These are phyloP conservation scores for Macquaria australasica DNA, from an alignment of 2,113 vertebrate genomes.

Conservation along the genomic window DNA sequence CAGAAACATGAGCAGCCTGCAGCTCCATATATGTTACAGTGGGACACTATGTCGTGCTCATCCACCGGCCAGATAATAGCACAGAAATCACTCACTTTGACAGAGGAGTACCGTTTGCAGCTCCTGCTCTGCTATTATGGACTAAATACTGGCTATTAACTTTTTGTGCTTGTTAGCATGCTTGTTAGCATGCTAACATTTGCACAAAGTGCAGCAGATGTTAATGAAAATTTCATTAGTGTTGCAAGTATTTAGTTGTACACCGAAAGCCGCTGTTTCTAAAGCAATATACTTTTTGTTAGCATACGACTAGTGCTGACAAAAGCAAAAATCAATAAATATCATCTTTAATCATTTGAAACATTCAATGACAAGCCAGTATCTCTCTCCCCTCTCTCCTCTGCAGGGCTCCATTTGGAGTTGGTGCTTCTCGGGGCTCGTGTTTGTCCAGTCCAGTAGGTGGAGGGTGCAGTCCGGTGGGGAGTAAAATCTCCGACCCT, in stretches of 20 bases:
- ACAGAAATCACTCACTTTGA: conserved; percentile 54
- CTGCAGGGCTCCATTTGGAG: conserved; percentile 90
- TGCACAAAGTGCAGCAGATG: neutral
- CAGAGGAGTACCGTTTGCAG: conserved; percentile 26
- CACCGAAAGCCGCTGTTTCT: neutral
- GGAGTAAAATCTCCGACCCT: conserved; percentile 70
- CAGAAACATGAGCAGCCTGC: conserved; percentile 61
- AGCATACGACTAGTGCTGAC: neutral
- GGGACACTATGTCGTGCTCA: conserved; percentile 46
- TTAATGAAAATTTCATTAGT: neutral
- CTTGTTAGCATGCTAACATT: neutral
- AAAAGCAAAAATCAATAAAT: neutral
- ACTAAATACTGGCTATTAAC: conserved; percentile 31
- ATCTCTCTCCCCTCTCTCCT: conserved; percentile 7
- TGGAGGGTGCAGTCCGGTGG: conserved; percentile 58
- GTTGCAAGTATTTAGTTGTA: too few relatives aligned
- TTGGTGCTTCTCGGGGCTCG: conserved; percentile 82
- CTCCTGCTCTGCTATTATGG: conserved; percentile 30
- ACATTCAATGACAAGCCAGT: neutral
- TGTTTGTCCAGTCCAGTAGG: conserved; percentile 80
- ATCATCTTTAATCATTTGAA: neutral
- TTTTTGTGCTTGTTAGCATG: conserved; percentile 20
- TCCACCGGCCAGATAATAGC: conserved; percentile 53
- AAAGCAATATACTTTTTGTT: neutral
- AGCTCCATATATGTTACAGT: conserved; percentile 63